These are phyloP conservation scores for Scaptomyza parva DNA, from an alignment of 2,888 invertebrate species.

Conservation along the genomic window DNA sequence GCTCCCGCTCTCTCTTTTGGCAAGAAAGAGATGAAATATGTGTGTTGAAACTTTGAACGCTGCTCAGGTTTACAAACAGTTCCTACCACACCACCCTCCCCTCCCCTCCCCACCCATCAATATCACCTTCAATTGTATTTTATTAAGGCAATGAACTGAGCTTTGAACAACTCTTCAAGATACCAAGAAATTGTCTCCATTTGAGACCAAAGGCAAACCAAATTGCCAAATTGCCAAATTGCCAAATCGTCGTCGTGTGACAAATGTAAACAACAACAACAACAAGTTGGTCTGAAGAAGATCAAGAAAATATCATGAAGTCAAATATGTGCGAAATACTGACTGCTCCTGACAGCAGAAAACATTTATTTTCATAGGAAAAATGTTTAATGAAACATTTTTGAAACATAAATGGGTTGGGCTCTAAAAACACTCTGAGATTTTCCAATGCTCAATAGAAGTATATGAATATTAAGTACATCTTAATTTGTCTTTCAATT, in stretches of 20 bases:
- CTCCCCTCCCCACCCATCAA: neutral
- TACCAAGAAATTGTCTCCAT: conserved; percentile 64
- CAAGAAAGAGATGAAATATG: neutral
- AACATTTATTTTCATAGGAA: no score
- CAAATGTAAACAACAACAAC: conserved; percentile 45
- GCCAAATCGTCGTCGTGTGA: conserved; percentile 45
- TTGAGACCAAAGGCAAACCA: conserved; percentile 35
- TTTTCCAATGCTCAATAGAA: no score
- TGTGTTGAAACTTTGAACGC: conserved; percentile 58
- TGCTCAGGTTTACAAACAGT: conserved; percentile 55
- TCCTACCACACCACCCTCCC: conserved; percentile 14
- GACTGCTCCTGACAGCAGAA: no score
- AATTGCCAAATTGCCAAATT: conserved; percentile 44
- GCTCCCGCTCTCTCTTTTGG: neutral
- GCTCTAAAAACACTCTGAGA: no score
- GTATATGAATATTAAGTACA: no score
- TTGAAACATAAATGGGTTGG: no score
- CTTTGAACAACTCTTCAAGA: conserved; percentile 3
- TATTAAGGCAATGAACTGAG: conserved; percentile 58
- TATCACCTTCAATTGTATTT: conserved; percentile 18
- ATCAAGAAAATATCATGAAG: neutral
- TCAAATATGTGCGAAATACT: no score
- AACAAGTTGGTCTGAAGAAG: conserved; percentile 16
- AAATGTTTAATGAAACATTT: no score
- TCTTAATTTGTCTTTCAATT: no score